These are phyloP conservation scores for Lontra canadensis DNA, from an alignment of 2,113 vertebrate genomes.

Conservation along the genomic window DNA sequence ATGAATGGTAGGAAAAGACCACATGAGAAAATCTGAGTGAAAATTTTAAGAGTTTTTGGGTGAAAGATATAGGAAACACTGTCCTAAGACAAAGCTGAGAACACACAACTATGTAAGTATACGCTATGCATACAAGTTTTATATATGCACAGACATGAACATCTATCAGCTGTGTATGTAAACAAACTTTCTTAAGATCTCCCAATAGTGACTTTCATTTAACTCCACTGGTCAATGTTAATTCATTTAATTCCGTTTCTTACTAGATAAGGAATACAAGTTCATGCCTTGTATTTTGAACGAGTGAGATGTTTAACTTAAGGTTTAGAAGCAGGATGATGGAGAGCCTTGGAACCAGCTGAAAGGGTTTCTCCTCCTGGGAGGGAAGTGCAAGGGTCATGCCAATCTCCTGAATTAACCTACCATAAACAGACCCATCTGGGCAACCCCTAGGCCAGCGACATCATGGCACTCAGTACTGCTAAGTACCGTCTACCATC, in stretches of 20 bases:
- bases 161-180: not conserved
- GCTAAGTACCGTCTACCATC: not conserved
- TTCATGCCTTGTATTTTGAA: not conserved
- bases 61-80: not conserved
- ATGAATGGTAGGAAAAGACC: not conserved
- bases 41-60: not conserved
- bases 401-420: not conserved
- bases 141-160: not conserved
- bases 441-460: rapidly evolving
- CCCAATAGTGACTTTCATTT: not conserved
- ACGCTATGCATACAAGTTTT: not conserved
- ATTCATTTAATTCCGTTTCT: not conserved
- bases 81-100: not conserved
- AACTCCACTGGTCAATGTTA: not conserved
- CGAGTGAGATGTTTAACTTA: not conserved
- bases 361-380: not conserved
- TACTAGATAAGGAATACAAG: not conserved
- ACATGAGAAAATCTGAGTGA: not conserved
- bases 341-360: not conserved
- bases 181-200: not conserved
- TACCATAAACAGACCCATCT: not conserved
- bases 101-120: not conserved
- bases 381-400: not conserved
- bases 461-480: not conserved
- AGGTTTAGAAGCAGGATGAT: not conserved